Evolutionary conservation across 2,797 vertebrate genomes (phyloP).

Genomic region (Hyperoplus immaculatus): DNA sequence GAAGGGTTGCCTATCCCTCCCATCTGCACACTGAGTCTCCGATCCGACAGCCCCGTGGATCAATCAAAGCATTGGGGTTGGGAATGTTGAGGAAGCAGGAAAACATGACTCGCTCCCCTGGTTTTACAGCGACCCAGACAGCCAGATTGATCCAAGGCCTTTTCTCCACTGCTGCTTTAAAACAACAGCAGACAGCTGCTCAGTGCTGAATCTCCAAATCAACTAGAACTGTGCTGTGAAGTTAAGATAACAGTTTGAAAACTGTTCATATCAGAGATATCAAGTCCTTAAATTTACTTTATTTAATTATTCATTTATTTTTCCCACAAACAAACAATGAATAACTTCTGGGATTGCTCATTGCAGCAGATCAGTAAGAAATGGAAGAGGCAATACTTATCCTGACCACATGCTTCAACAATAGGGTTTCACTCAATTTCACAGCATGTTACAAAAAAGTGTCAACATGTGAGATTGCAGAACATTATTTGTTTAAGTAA

Average conservation of each 20-base stretch:
- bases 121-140: constrained; percentile 68
- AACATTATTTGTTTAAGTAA: neutral
- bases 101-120: constrained; percentile 77
- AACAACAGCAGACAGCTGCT: constrained; percentile 37
- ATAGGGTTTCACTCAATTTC: too few relatives aligned
- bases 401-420: neutral
- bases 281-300: neutral
- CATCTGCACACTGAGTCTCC: constrained; percentile 68
- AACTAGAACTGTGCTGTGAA: constrained; percentile 1
- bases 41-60: constrained; percentile 67
- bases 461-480: neutral
- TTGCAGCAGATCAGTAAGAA: neutral
- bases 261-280: neutral
- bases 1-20: constrained; percentile 74
- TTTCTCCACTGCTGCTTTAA: constrained; percentile 45
- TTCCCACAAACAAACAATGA: neutral
- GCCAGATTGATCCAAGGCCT: constrained; percentile 53
- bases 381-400: neutral
- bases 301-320: neutral
- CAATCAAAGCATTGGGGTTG: constrained; percentile 78
- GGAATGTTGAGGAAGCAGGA: constrained; percentile 72
- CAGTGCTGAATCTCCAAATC: constrained; percentile 41
- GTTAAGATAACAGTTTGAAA: constrained; percentile 13
- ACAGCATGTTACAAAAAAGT: neutral
- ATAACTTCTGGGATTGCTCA: neutral